Conservation (phyloP, 2,113 vertebrate species). For the Tragulus kanchil region DNA sequence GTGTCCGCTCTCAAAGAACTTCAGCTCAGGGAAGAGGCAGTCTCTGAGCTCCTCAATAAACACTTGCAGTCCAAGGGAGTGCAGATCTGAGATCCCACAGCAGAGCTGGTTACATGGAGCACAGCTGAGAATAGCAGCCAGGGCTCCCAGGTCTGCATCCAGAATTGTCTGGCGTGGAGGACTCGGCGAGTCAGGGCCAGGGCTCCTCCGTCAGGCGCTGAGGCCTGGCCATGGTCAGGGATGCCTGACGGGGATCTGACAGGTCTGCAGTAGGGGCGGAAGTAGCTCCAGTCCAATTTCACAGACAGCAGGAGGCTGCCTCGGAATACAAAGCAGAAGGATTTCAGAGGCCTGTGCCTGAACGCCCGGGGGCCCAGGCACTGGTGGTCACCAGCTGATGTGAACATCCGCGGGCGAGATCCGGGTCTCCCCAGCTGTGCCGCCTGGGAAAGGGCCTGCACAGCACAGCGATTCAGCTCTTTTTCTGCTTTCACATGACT, state of each 20-base stretch:
- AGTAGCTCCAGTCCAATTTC: neutral
- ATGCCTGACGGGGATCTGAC: too few relatives aligned
- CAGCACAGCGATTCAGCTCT: accelerated
- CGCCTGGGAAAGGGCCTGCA: accelerated
- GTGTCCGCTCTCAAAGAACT: neutral
- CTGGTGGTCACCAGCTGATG: neutral
- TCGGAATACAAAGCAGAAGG: neutral
- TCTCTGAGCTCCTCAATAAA: neutral
- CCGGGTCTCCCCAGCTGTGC: neutral
- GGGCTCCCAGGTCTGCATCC: neutral
- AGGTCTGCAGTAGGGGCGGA: neutral
- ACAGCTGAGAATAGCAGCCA: neutral
- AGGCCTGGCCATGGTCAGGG: neutral
- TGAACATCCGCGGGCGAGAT: neutral
- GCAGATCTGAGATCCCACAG: neutral
- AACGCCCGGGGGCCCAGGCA: neutral
- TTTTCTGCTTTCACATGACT: neutral
- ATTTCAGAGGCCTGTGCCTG: neutral
- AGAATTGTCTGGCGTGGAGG: neutral
- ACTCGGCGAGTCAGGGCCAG: neutral
- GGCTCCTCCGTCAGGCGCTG: neutral
- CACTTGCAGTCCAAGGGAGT: neutral
- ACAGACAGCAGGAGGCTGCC: neutral
- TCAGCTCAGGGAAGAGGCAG: neutral
- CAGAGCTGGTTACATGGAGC: neutral